Conservation (phyloP, 2,797 vertebrate species). For the Eptatretus atami region DNA sequence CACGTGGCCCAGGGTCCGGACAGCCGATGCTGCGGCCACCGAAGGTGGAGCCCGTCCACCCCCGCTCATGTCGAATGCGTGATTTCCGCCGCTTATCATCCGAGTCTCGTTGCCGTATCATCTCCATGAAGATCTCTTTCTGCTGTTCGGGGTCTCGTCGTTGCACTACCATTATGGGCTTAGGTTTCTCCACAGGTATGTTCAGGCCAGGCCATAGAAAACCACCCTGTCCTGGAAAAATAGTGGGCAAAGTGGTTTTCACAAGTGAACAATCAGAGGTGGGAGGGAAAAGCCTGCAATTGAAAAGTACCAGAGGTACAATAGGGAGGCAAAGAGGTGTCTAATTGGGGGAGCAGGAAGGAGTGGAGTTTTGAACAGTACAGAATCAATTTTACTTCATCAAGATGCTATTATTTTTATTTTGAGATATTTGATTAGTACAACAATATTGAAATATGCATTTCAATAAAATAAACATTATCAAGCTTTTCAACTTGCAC, state of each 20-base stretch:
- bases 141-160: conserved; percentile 25
- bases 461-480: no score
- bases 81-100: conserved; percentile 32
- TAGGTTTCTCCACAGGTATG: conserved; percentile 15
- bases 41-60: conserved; percentile 56
- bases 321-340: not conserved
- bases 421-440: no score
- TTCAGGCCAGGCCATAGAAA: conserved; percentile 81
- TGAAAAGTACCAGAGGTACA: not conserved
- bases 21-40: conserved; percentile 44
- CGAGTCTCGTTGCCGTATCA: conserved; percentile 27
- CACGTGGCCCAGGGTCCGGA: conserved; percentile 49
- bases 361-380: not conserved
- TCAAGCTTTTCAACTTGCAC: no score
- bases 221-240: conserved; percentile 29
- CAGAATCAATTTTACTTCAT: no score
- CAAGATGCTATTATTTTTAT: no score
- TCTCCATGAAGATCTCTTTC: conserved; percentile 21
- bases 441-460: no score
- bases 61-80: conserved; percentile 38
- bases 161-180: conserved; percentile 11
- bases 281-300: not conserved
- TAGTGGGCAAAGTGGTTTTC: not conserved
- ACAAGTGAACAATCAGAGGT: conserved; percentile 4
- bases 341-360: not conserved